Conservation (phyloP, 2,113 vertebrate species). For the Trichechus manatus region DNA sequence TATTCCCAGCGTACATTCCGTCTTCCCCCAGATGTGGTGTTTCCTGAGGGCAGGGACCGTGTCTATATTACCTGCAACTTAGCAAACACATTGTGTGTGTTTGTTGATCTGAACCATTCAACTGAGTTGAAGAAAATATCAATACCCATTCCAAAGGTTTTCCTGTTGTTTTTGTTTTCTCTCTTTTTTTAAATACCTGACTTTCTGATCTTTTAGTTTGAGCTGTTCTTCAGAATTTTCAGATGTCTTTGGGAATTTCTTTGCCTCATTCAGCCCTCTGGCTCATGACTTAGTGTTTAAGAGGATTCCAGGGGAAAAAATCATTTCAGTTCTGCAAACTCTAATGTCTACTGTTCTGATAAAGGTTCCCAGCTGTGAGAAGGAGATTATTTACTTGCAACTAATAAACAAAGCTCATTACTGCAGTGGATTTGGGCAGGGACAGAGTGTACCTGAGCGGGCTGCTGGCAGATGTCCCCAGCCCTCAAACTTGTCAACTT, state of each 20-base stretch:
- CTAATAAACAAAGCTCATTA: conserved; percentile 80
- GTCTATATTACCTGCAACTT: background rate
- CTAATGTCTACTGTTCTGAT: conserved; percentile 61
- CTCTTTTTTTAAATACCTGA: background rate
- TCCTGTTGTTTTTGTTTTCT: background rate
- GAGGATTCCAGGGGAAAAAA: background rate
- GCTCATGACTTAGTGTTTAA: conserved; percentile 47
- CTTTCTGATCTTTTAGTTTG: background rate
- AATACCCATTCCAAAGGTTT: background rate
- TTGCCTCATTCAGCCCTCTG: background rate
- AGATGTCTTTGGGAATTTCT: background rate
- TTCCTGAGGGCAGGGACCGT: background rate
- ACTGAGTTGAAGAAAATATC: background rate
- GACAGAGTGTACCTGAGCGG: conserved; percentile 75
- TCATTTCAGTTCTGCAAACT: background rate
- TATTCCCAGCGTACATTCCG: background rate
- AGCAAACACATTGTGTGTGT: rapidly evolving
- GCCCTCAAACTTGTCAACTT: background rate
- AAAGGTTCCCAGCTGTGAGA: conserved; percentile 78
- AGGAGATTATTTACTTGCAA: conserved; percentile 76
- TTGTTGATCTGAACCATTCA: background rate
- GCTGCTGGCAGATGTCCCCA: conserved; percentile 41
- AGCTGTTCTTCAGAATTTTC: background rate
- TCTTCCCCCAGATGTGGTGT: background rate
- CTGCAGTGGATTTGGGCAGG: conserved; percentile 56